Conservation (phyloP, 2,113 vertebrate genomes). For the Mormyrus iriodes region DNA sequence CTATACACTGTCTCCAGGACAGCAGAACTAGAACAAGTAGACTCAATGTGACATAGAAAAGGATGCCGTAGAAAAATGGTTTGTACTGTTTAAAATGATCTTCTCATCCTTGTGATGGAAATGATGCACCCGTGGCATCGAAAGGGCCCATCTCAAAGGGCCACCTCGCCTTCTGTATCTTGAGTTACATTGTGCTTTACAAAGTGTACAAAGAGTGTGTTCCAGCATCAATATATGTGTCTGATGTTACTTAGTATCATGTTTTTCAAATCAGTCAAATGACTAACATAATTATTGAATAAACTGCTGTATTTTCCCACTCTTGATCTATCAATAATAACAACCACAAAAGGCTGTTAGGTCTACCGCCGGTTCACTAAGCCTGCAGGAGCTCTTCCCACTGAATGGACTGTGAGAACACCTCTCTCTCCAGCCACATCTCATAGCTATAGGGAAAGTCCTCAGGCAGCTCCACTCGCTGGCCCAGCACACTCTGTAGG, state of each 20-base stretch:
- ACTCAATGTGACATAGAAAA: not conserved
- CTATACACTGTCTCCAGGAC: not conserved
- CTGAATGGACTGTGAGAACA: constrained; percentile 90
- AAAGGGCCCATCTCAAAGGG: not conserved
- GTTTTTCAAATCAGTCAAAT: not conserved
- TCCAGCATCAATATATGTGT: not conserved
- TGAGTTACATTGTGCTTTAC: not conserved
- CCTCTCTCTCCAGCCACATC: constrained; percentile 93
- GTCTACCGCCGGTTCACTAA: constrained; percentile 32
- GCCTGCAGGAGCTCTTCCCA: constrained; percentile 89
- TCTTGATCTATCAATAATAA: not conserved
- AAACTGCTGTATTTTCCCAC: not conserved
- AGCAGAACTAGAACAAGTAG: not conserved
- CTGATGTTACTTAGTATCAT: not conserved
- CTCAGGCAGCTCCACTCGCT: constrained; percentile 79
- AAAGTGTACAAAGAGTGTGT: not conserved
- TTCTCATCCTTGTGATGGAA: not conserved
- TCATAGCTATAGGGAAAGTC: constrained; percentile 92
- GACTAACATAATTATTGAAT: not conserved
- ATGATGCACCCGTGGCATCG: not conserved
- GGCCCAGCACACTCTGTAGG: constrained; percentile 90
- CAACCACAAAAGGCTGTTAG: not conserved
- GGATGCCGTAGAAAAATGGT: not conserved
- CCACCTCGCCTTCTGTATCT: not conserved
- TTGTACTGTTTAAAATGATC: not conserved